phyloP scores from a whole-genome alignment of 1,140 invertebrate genomes.

The Ostrea edulis region DNA sequence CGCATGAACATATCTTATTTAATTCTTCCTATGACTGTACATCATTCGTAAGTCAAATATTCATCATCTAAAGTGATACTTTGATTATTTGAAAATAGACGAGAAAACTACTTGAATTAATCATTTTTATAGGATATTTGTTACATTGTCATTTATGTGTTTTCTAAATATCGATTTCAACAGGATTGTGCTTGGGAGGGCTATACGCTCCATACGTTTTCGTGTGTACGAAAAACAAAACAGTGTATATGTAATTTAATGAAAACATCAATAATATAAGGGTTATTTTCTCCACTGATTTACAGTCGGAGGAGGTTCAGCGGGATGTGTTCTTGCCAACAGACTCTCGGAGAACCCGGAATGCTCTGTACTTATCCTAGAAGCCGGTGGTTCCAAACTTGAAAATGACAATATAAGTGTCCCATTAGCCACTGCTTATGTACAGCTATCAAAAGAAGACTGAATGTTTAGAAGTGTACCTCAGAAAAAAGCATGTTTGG shows the following conservation, averaged over 20 bases:
- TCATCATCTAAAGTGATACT: neutral
- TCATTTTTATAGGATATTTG: too few relatives aligned
- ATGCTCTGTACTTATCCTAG: conserved; percentile 39
- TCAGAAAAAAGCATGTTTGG: conserved; percentile 42
- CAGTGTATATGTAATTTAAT: too few relatives aligned
- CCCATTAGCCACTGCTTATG: neutral
- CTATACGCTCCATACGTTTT: too few relatives aligned
- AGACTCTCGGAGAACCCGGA: conserved; percentile 45
- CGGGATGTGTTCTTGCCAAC: conserved; percentile 49
- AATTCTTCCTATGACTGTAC: conserved; percentile 13
- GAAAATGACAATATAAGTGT: conserved; percentile 8
- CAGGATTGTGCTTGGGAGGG: too few relatives aligned
- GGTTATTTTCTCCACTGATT: neutral
- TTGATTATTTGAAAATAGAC: neutral
- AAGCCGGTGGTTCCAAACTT: conserved; percentile 39
- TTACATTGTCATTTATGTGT: too few relatives aligned
- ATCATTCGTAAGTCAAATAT: conserved; percentile 2
- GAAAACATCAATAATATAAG: neutral
- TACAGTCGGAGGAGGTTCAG: conserved; percentile 44
- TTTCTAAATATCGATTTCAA: too few relatives aligned
- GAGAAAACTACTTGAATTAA: neutral
- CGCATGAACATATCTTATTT: neutral
- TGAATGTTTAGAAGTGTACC: conserved; percentile 43
- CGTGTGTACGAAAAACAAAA: too few relatives aligned
- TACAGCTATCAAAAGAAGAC: neutral